Evolutionary conservation across 2,888 invertebrate genomes (phyloP).

Genomic region (Harpalus rufipes): DNA sequence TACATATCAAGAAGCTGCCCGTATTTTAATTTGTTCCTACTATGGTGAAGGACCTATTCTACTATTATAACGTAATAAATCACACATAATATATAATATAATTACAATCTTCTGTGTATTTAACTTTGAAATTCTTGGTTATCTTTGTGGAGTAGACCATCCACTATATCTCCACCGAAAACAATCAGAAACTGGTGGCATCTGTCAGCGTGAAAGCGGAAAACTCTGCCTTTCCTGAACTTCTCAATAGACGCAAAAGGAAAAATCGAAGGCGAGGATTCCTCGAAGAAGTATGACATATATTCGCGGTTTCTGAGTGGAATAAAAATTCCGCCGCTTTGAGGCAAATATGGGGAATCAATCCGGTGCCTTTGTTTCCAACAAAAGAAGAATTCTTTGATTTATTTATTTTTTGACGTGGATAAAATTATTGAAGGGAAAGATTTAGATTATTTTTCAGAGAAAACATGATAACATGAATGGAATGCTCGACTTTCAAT

Average conservation of each 20-base stretch:
- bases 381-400: conserved; percentile 16
- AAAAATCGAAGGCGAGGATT: conserved; percentile 34
- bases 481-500: not conserved
- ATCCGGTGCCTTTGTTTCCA: conserved; percentile 14
- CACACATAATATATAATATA: too few relatives aligned
- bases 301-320: conserved; percentile 49
- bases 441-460: not conserved
- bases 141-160: too few relatives aligned
- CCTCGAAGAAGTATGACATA: conserved; percentile 44
- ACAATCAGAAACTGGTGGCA: not conserved
- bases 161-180: not conserved
- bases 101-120: too few relatives aligned
- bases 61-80: too few relatives aligned
- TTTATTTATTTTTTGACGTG: conserved; percentile 12
- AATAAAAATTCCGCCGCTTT: conserved; percentile 28
- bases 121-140: too few relatives aligned
- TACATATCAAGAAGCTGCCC: too few relatives aligned
- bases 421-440: not conserved
- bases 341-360: conserved; percentile 29
- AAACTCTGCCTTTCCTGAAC: conserved; percentile 26
- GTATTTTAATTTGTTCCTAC: too few relatives aligned
- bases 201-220: conserved; percentile 44
- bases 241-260: conserved; percentile 39
- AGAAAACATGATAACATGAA: not conserved
- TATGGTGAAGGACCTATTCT: too few relatives aligned